Conservation (phyloP, 2,888 invertebrate genomes). For the Cataglyphis albicans region DNA sequence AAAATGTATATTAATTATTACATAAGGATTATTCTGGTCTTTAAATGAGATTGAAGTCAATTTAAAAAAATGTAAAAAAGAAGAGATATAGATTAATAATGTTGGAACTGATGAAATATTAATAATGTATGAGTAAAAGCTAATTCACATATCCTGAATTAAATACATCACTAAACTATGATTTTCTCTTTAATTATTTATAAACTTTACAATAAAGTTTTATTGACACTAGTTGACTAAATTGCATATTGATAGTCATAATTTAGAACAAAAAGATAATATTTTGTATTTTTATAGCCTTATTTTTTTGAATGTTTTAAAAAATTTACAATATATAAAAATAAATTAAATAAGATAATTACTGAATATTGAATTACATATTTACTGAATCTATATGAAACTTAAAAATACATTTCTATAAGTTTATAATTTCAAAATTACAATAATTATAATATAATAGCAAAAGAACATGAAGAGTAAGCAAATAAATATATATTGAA, state of each 20-base stretch:
- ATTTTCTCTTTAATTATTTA: slow-evolving; percentile 9
- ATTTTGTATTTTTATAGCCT: background rate
- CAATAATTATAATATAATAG: background rate
- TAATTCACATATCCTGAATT: background rate
- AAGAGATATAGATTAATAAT: background rate
- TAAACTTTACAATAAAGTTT: background rate
- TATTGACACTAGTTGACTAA: background rate
- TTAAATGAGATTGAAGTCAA: background rate
- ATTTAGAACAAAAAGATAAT: background rate
- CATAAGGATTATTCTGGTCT: background rate
- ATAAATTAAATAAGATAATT: background rate
- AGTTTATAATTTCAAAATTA: background rate
- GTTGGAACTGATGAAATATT: background rate
- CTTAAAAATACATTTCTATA: background rate
- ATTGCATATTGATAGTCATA: background rate
- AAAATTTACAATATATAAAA: background rate
- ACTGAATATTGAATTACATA: background rate
- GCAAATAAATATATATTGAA: background rate
- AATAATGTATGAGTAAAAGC: background rate
- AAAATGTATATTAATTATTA: background rate
- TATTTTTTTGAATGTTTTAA: background rate
- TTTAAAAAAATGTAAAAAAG: background rate
- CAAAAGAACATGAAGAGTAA: background rate
- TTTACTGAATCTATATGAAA: background rate
- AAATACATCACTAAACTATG: background rate